These are phyloP conservation scores for Hozukius guyotensis DNA, from an alignment of 2,797 vertebrate genomes.

Conservation along the genomic window DNA sequence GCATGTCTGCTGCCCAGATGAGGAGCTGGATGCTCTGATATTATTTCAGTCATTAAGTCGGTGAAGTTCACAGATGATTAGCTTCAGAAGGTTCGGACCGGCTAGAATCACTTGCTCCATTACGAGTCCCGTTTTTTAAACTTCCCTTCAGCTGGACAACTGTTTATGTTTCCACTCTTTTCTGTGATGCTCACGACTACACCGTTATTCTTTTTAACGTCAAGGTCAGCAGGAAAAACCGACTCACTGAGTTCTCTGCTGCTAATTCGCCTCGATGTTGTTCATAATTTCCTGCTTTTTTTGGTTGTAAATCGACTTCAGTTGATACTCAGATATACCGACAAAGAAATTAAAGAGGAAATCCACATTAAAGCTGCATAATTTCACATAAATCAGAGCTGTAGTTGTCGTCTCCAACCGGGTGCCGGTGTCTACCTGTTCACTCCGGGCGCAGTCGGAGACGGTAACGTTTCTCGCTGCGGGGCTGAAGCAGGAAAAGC, in stretches of 20 bases:
- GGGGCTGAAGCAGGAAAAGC: too few species aligned
- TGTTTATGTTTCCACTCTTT: constrained; percentile 83
- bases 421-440: too few species aligned
- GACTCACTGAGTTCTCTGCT: constrained; percentile 15
- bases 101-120: constrained; percentile 84
- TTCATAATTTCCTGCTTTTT: constrained; percentile 69
- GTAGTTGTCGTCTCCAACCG: background rate
- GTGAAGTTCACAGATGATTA: constrained; percentile 85
- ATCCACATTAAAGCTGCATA: background rate
- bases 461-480: too few species aligned
- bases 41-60: constrained; percentile 84
- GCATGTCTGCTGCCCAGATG: constrained; percentile 83
- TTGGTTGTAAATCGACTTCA: constrained; percentile 59
- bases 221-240: constrained; percentile 46
- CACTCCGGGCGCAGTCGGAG: too few species aligned
- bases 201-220: constrained; percentile 50
- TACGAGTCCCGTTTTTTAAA: constrained; percentile 79
- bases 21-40: constrained; percentile 76
- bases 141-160: constrained; percentile 72
- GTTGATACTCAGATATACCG: constrained; percentile 19
- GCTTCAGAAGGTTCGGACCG: constrained; percentile 82
- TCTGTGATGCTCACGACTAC: constrained; percentile 33
- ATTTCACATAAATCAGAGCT: background rate
- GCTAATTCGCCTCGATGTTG: constrained; percentile 55
- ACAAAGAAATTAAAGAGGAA: constrained; percentile 3